Conservation (phyloP, 2,797 vertebrate species). For the Etheostoma nigrum region DNA sequence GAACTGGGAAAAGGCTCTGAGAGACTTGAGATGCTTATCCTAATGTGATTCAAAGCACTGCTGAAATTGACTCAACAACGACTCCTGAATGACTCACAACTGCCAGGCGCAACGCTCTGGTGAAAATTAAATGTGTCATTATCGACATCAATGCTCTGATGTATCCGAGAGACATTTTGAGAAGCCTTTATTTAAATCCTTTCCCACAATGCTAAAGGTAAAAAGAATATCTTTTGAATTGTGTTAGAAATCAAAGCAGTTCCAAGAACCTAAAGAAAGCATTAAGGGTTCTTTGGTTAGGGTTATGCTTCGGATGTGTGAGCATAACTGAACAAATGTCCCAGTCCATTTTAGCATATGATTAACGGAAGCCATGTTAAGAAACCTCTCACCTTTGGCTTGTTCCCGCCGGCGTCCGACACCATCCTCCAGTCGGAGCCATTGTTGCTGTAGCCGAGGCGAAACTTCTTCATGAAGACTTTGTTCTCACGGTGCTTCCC, state of each 20-base stretch:
- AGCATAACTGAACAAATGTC: background rate
- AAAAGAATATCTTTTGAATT: constrained; percentile 12
- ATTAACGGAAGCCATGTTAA: background rate
- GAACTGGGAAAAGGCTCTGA: constrained; percentile 47
- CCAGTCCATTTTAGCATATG: background rate
- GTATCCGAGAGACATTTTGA: constrained; percentile 18
- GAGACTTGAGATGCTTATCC: constrained; percentile 69
- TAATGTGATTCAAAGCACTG: constrained; percentile 69
- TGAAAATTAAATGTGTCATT: constrained; percentile 53
- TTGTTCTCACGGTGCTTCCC: constrained; percentile 97
- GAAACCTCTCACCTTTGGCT: constrained; percentile 89
- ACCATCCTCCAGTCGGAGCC: constrained; percentile 95
- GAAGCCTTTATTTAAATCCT: constrained; percentile 11
- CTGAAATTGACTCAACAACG: constrained; percentile 64
- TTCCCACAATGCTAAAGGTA: background rate
- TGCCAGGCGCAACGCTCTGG: constrained; percentile 7
- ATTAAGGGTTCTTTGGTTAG: background rate
- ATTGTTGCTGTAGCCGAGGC: constrained; percentile 94
- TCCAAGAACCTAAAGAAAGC: background rate
- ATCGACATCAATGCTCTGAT: constrained; percentile 37
- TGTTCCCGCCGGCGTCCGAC: constrained; percentile 89
- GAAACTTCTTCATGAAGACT: constrained; percentile 98
- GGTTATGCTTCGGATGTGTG: background rate
- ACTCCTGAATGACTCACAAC: constrained; percentile 64
- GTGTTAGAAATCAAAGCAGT: constrained; percentile 6